Percentiles rank a stretch among this genome's conserved stretches.
phyloP scores from a whole-genome alignment of 1,140 invertebrate genomes.

The Uloborus diversus region DNA sequence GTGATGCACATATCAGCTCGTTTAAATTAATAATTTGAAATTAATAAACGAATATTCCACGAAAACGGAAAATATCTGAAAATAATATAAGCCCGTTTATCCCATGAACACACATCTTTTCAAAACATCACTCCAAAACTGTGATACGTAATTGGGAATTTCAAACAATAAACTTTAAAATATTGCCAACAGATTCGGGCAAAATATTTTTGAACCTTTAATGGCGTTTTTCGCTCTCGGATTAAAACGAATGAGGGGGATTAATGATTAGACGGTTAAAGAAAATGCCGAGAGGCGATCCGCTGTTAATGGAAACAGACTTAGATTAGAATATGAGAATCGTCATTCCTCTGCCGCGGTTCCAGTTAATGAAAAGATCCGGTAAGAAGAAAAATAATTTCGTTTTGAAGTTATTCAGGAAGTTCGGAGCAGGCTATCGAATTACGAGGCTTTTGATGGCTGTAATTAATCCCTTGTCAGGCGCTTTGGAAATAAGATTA shows the following conservation, averaged over 20 bases:
- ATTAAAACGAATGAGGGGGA: not conserved
- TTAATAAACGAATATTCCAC: too few relatives aligned
- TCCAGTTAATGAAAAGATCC: not conserved
- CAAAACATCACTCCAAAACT: too few relatives aligned
- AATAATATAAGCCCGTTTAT: too few relatives aligned
- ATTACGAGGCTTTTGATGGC: slow-evolving; percentile 38
- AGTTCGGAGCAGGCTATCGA: slow-evolving; percentile 1
- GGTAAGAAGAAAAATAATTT: not conserved
- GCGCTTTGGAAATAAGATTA: not conserved
- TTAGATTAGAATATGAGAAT: not conserved
- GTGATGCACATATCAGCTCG: too few relatives aligned
- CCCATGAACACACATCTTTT: too few relatives aligned
- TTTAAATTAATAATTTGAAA: too few relatives aligned
- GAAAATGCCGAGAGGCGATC: not conserved
- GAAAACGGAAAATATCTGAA: too few relatives aligned
- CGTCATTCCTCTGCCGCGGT: not conserved
- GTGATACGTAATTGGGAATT: too few relatives aligned
- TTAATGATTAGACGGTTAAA: not conserved
- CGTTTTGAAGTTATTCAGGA: not conserved
- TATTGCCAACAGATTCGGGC: not conserved
- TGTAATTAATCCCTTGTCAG: slow-evolving; percentile 44
- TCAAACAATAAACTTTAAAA: not conserved
- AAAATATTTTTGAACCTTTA: not conserved
- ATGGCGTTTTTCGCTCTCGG: not conserved
- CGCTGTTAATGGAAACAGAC: not conserved